Evolutionary conservation across 2,797 vertebrate species (phyloP).

Genomic region (Sebastes matsubarae): DNA sequence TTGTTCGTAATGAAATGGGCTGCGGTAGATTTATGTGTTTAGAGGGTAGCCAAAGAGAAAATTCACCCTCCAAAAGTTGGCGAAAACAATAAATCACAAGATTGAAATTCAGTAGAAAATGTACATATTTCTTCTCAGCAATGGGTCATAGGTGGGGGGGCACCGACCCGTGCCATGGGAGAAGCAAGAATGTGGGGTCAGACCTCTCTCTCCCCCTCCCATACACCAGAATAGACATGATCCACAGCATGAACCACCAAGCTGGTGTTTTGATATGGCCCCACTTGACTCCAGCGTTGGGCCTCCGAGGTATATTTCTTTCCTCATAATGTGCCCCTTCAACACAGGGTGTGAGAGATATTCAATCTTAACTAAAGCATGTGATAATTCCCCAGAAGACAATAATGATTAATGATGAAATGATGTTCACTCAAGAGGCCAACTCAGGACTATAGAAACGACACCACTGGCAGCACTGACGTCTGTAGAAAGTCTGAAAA

Average conservation of each 20-base stretch:
- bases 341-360: not conserved
- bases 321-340: not conserved
- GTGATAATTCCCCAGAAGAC: not conserved
- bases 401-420: not conserved
- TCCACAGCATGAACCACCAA: not conserved
- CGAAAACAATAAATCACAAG: not conserved
- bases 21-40: not conserved
- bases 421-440: not conserved
- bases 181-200: conserved; percentile 63
- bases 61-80: not conserved
- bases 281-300: not conserved
- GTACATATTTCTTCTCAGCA: not conserved
- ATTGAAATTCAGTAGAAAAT: conserved; percentile 1
- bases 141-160: not conserved
- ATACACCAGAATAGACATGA: conserved; percentile 52
- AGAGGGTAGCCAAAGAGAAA: not conserved
- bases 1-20: not conserved
- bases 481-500: not conserved
- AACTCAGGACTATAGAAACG: not conserved
- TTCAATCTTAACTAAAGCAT: not conserved
- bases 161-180: conserved; percentile 15
- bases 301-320: not conserved
- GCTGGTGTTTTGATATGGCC: conserved; percentile 32
- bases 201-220: conserved; percentile 13
- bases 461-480: not conserved